Evolutionary conservation across 2,888 invertebrate species (phyloP).

Genomic region (Athrips mouffetella): DNA sequence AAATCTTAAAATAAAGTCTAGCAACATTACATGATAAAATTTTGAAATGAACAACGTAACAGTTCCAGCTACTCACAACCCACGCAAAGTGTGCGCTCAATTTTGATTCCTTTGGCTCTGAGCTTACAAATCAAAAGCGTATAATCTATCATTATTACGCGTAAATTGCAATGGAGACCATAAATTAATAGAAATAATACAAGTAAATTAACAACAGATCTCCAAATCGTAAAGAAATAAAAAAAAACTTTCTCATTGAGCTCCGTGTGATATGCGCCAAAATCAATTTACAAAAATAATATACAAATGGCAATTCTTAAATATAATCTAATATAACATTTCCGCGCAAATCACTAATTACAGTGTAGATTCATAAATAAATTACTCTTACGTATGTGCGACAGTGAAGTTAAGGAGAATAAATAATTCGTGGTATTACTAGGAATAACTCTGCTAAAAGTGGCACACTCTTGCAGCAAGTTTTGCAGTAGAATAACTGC

Average conservation of each 20-base stretch:
- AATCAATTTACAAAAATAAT: background rate
- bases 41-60: conserved; percentile 64
- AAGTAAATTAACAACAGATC: conserved; percentile 37
- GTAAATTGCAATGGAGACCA: conserved; percentile 12
- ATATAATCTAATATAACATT: background rate
- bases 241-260: background rate
- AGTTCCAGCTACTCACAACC: conserved; percentile 61
- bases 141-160: background rate
- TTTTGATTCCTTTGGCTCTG: conserved; percentile 64
- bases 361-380: background rate
- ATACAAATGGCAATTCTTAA: background rate
- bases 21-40: conserved; percentile 62
- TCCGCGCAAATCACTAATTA: background rate
- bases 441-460: background rate
- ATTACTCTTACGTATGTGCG: background rate
- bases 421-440: background rate
- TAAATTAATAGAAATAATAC: conserved; percentile 29
- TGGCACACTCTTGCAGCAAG: background rate
- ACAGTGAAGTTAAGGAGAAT: background rate
- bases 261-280: background rate
- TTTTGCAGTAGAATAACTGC: too few species aligned
- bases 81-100: conserved; percentile 41
- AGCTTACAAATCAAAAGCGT: conserved; percentile 25
- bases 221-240: conserved; percentile 13
- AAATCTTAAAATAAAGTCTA: conserved; percentile 17